Evolutionary conservation across 2,888 invertebrate genomes (phyloP), one percentile per base, ranked within the genome.

Genomic region (Stenodema calcarata): DNA sequence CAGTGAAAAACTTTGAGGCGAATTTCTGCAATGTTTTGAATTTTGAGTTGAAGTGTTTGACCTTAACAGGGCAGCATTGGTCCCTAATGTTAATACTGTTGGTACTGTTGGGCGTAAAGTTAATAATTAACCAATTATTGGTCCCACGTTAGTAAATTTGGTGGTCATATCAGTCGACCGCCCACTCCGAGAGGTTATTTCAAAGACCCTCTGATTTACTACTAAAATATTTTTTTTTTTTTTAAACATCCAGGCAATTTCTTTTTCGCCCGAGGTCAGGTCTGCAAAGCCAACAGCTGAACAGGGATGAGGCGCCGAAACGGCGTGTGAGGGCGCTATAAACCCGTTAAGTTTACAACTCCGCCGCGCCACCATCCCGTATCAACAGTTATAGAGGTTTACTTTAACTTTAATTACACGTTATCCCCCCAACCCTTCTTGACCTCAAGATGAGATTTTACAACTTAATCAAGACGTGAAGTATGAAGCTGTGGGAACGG

Each of bases 391-490:
- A 62, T 62, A 62, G 23, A 62, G 35, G 73, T 73, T 73, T 73
- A 73, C 41, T 35, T 73, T 73, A 73, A 30, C 35, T 73, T 73
- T 73, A 73, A 73, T 73, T 73, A 73, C 73, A 35, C 73, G 73
- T 73, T 73, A 73, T 73, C 73, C n/a, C 18, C n/a, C 30, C 18
- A 27, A 70, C 70, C 70, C 27, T 27, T 16, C 50, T 50, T 80
- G 30, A 80, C 80, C 80, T 50, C 80, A 28, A 30, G 50, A 80
- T 80, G 50, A 54, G 50, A 50, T 50, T 80, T 80, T 80, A 80
- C 80, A 80, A 80, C 80, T 80, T 80, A 80, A 80, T 80, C 80
- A 80, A 80, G 78, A 44, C 80, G 28, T 54, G 27, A 27, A 62
- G 62, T 54, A 54, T 23, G 50, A n/a, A n/a, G 23, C 50, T 47